Base-by-base conservation (phyloP, 1,140 invertebrate genomes). In the Camponotus floridanus region DNA sequence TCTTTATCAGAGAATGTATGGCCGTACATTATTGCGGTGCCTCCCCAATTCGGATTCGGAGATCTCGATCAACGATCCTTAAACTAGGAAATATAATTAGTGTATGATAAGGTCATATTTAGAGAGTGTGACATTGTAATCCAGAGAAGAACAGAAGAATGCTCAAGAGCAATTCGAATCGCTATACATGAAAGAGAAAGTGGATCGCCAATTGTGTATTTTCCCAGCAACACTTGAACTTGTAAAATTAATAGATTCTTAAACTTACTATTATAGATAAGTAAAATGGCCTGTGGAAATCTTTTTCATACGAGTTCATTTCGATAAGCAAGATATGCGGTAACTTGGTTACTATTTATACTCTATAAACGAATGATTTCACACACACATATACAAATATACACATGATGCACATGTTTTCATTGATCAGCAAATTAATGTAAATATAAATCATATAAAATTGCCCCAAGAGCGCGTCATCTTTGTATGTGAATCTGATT, bases 391-490 rank as follows among this genome's bases (percentile, higher is more conserved):
- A 73, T 15, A 59, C 1, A 1, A 2, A 59, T 3, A n/a, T 26
- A 21, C 31, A 59, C 26, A 59, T 68, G 21, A 51, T 13, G 79
- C 51, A 70, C 55, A 57, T 36, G 36, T 71, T 71, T 70, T 42
- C 7, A 51, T 51, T 51, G 31, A 65, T 80, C 36, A 73, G 33
- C 39, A 21, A 81, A n/a, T 83, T 70, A 33, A 84, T 86, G 78
- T 86, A 83, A 74, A 83, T 83, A 83, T 73, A 83, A 55, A 73
- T 74, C 48, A 62, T 86, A 83, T 65, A 86, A 70, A 86, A 86
- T 48, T 83, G 2, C 15, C 13, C 11, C 18, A 21, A 68, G 26
- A 15, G 33, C 26, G 26, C n/a, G 13, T 59, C 51, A 39, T 80
- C 39, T 1, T 15, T 31, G 26, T 86, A 83, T 42, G 36, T 61